Percentiles rank a stretch among this genome's conserved stretches.
phyloP scores from a whole-genome alignment of 2,888 invertebrate genomes.

The Crocallis elinguaria region DNA sequence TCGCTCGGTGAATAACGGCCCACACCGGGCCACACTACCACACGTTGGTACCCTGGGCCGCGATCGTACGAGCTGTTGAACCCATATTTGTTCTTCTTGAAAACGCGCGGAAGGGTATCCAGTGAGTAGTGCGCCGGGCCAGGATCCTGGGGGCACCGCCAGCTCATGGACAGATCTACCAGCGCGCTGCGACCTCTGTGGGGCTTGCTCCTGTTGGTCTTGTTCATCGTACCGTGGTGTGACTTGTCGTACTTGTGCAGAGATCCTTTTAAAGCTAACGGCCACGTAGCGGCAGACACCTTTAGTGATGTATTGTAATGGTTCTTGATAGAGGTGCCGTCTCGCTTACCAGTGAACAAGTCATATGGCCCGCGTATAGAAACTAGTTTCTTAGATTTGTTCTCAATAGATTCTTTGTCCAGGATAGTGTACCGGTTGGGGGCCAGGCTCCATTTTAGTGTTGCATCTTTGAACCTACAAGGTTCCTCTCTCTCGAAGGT shows the following conservation, averaged over 20 bases:
- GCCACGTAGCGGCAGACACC: conserved; percentile 67
- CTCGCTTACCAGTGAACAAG: conserved; percentile 79
- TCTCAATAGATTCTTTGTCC: conserved; percentile 65
- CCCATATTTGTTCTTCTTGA: conserved; percentile 53
- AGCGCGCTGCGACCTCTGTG: conserved; percentile 77
- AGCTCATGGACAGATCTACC: conserved; percentile 77
- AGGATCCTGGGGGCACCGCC: conserved; percentile 76
- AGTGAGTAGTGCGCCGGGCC: conserved; percentile 78
- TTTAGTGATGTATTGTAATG: conserved; percentile 68
- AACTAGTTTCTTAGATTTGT: conserved; percentile 66
- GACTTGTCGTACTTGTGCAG: conserved; percentile 64
- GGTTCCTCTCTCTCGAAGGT: conserved; percentile 67
- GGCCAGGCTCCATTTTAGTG: conserved; percentile 65
- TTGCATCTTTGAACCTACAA: conserved; percentile 65
- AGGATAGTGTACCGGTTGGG: conserved; percentile 68
- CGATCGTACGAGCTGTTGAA: conserved; percentile 73
- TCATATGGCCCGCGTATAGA: conserved; percentile 74
- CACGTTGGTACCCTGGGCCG: conserved; percentile 63
- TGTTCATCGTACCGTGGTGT: conserved; percentile 69
- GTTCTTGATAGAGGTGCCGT: conserved; percentile 79
- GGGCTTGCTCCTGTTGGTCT: conserved; percentile 59
- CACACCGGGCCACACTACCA: conserved; percentile 72
- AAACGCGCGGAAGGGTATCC: conserved; percentile 44
- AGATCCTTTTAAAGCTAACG: conserved; percentile 58
- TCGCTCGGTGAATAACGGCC: conserved; percentile 60